Conservation (phyloP, 2,888 invertebrate species). For the Tortrix viridana region DNA sequence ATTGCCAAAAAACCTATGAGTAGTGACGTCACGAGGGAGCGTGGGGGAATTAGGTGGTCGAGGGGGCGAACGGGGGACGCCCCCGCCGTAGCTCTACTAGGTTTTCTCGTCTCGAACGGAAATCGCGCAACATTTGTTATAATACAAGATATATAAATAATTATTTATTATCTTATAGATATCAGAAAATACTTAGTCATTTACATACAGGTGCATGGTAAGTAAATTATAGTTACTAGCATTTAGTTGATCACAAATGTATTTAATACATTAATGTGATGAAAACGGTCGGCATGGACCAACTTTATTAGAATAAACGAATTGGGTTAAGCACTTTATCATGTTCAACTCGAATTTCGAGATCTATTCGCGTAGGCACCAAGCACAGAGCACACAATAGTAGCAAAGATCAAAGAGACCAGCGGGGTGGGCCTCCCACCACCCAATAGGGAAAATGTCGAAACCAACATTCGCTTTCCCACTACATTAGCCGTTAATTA, state of each 20-base stretch:
- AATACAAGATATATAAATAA: background rate
- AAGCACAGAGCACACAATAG: constrained; percentile 45
- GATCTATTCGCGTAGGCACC: constrained; percentile 51
- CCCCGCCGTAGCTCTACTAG: constrained; percentile 59
- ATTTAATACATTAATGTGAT: too few species aligned
- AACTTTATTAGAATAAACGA: background rate
- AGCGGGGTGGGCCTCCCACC: constrained; percentile 49
- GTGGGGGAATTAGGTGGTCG: constrained; percentile 73
- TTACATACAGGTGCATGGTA: too few species aligned
- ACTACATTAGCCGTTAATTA: constrained; percentile 78
- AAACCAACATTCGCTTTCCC: constrained; percentile 66
- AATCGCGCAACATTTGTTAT: constrained; percentile 14
- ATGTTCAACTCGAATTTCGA: constrained; percentile 28
- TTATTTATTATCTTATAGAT: too few species aligned
- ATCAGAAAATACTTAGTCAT: too few species aligned
- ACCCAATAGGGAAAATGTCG: constrained; percentile 65
- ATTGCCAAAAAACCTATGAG: constrained; percentile 74
- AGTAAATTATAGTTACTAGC: too few species aligned
- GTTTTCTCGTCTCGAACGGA: constrained; percentile 50
- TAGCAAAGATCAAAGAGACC: constrained; percentile 60
- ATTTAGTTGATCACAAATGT: too few species aligned
- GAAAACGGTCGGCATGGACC: background rate
- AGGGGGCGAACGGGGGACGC: constrained; percentile 56
- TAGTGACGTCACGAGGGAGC: constrained; percentile 79
- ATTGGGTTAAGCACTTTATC: background rate